Conservation (phyloP, 2,888 invertebrate genomes). For the Drosophila anomelani region DNA sequence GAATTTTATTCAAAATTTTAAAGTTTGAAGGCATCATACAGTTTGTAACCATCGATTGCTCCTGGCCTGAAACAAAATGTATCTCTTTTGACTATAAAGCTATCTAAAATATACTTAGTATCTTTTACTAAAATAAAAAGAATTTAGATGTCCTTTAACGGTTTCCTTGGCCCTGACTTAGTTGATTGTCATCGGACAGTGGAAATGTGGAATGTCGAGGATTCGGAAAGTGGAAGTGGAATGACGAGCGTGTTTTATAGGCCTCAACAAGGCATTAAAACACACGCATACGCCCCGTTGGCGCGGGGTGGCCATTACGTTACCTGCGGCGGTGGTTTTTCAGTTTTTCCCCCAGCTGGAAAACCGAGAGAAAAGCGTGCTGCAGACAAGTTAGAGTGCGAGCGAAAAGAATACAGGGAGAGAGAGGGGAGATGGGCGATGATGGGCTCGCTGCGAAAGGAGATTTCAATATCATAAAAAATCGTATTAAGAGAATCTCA, state of each 20-base stretch:
- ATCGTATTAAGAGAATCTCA: slow-evolving; percentile 84
- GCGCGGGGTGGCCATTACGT: slow-evolving; percentile 31
- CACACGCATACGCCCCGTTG: slow-evolving; percentile 55
- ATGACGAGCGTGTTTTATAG: slow-evolving; percentile 71
- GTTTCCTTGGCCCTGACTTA: slow-evolving; percentile 13
- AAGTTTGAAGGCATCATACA: background rate
- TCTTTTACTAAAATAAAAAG: background rate
- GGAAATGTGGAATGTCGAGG: background rate
- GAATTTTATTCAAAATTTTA: background rate
- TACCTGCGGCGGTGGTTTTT: slow-evolving; percentile 64
- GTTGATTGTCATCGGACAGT: slow-evolving; percentile 38
- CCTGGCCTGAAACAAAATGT: too few species aligned
- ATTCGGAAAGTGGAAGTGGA: slow-evolving; percentile 16
- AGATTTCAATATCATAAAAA: slow-evolving; percentile 84
- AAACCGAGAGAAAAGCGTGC: slow-evolving; percentile 53
- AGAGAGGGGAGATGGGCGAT: slow-evolving; percentile 30
- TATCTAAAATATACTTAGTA: background rate
- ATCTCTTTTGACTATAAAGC: too few species aligned
- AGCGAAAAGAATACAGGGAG: background rate
- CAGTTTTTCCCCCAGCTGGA: slow-evolving; percentile 44
- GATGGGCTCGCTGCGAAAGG: slow-evolving; percentile 69
- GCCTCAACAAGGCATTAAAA: slow-evolving; percentile 72
- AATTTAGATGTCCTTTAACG: slow-evolving; percentile 4
- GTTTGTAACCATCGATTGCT: too few species aligned
- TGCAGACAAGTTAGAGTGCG: slow-evolving; percentile 31